Conservation (phyloP, 2,797 vertebrate species). For the Ciconia nigra region DNA sequence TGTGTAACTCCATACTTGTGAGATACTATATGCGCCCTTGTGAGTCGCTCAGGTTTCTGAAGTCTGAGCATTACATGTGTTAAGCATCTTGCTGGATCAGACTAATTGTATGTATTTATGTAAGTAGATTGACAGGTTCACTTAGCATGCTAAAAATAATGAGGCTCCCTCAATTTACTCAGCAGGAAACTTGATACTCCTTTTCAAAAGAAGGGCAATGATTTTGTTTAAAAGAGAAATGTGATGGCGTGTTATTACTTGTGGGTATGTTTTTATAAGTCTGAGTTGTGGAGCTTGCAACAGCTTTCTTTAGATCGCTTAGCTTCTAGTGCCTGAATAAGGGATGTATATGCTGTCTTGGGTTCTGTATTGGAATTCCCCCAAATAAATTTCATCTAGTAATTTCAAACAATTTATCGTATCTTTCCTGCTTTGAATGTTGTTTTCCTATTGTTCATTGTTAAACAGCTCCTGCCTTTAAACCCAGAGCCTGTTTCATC, state of each 20-base stretch:
- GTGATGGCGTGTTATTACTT: not conserved
- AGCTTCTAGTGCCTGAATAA: not conserved
- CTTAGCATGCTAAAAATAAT: conserved; percentile 24
- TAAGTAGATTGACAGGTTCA: not conserved
- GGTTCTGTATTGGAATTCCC: not conserved
- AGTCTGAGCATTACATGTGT: not conserved
- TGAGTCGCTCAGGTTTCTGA: not conserved
- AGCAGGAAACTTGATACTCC: conserved; percentile 9
- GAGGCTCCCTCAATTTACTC: conserved; percentile 23
- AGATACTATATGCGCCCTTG: not conserved
- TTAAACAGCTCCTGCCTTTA: not conserved
- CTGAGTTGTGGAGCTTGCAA: not conserved
- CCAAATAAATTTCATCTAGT: not conserved
- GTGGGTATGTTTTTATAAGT: not conserved
- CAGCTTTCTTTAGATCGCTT: not conserved
- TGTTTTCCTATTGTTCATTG: not conserved
- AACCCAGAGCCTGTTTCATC: not conserved
- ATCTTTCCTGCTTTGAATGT: not conserved
- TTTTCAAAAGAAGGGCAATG: not conserved
- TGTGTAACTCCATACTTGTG: not conserved
- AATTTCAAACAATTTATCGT: not conserved
- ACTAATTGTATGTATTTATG: not conserved
- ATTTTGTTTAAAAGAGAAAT: not conserved
- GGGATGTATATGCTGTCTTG: not conserved
- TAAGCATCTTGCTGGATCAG: conserved; percentile 5